Evolutionary conservation across 2,888 invertebrate species (phyloP), one percentile per base, ranked within the genome.

Genomic region (Erannis defoliaria): DNA sequence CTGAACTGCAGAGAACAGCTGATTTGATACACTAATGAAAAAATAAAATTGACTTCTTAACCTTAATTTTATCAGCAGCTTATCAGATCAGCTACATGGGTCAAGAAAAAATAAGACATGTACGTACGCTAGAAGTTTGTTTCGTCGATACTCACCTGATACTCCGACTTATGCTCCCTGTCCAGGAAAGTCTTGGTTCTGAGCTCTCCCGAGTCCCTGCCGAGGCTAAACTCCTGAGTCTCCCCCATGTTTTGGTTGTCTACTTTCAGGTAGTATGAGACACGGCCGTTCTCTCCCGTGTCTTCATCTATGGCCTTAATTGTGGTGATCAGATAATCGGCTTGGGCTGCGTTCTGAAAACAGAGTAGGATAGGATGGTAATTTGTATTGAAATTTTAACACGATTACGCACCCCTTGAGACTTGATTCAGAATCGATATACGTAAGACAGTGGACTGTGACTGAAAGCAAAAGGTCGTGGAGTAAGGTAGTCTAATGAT

Each of bases 241-340:
- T 96, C 96, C 65, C 96, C 96, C 0, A 96, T 95, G 73, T 97
- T 96, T 72, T 94, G 94, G 76, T 96, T 96, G 69, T 95, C 94
- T 38, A 96, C 95, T 87, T 97, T 97, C 62, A 97, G 90, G 81
- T 96, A 97, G 87, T 98, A 98, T 1, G 96, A 96, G 0, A 98
- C 94, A 54, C 95, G 93, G 0, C 98, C 98, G 83, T 97, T 98
- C 69, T 96, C 96, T 0, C 97, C 97, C 0, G 94, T 93, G 80
- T 98, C 98, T 69, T 95, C 95, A 79, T 98, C 98, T 0, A 94
- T 94, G 0, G 98, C 98, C 78, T 96, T 95, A 0, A 98, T 96
- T 0, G 96, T 96, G 79, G 97, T 95, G 64, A 98, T 95, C 3
- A 97, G 87, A 80, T 96, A 96, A 76, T 96, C 96, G 1, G 95